Base-by-base conservation (phyloP, 92 coral and sea anemone species). In the Parazoanthus atlanticus region DNA sequence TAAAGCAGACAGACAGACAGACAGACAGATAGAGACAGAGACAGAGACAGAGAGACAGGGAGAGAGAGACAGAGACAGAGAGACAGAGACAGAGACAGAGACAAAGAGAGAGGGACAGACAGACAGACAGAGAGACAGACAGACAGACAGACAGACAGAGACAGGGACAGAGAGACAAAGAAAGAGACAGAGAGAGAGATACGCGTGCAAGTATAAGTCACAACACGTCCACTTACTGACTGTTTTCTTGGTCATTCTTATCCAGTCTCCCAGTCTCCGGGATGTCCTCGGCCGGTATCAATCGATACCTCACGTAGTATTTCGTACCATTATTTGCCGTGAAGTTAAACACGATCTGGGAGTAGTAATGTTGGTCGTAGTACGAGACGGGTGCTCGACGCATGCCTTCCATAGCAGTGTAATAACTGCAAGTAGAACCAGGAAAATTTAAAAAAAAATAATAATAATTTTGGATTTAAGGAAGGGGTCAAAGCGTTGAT, bases 231-330 rank as follows among this genome's bases (percentile, higher is more conserved):
- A 74, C 79, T 36, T 74, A 74, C 79, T 74, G 79, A 34, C 46
- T 74, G 26, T 94, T 93, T 67, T 93, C 82, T 72, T 96, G 98
- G n/a, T 96, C 93, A 40, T 90, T 93, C 81, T 93, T 92, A 56
- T 91, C 82, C 76, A 96, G 92, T 86, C 90, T 46, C 32, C 98
- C 98, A 12, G 95, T 96, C 87, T 96, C 98, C n/a, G 85, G 85
- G n/a, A 91, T 79, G 16, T 94, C 98, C 33, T 94, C 96, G 28
- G 94, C 93, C 5, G 96, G 95, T 9, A 94, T 89, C 81, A 94
- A 9, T 31, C 98, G 95, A 87, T 91, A 96, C 74, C 91, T 91
- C 82, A 81, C 96, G 67, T 93, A 96, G 7, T 97, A 90, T 23
- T 84, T 58, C 43, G 79, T 88, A 0, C 87, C 90, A 85, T 94